A percentile compares a stretch with the other conserved stretches of the same genome.
Conservation (phyloP, 2,888 invertebrate genomes). For the Alviniconcha strummeri region DNA sequence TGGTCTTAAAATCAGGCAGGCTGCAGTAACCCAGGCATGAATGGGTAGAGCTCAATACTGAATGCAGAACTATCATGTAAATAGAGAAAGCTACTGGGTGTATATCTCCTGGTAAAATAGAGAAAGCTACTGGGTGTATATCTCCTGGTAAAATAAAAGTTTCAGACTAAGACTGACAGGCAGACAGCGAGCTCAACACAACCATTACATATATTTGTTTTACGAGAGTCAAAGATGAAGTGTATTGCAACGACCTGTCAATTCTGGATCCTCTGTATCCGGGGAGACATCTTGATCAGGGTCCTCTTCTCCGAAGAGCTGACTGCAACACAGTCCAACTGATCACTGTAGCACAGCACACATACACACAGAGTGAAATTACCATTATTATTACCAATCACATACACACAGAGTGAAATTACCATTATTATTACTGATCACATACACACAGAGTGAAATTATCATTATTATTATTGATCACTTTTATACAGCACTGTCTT, state of each 20-base stretch:
- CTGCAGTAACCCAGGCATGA: too few species aligned
- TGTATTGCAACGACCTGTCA: conserved; percentile 77
- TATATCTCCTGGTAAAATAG: too few species aligned
- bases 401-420: not conserved
- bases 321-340: conserved; percentile 83
- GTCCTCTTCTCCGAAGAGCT: conserved; percentile 95
- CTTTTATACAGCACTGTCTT: too few species aligned
- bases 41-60: too few species aligned
- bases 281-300: conserved; percentile 98
- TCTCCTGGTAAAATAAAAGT: too few species aligned
- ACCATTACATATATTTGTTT: too few species aligned
- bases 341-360: conserved; percentile 78
- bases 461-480: not conserved
- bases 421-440: not conserved
- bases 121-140: too few species aligned
- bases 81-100: too few species aligned
- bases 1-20: too few species aligned
- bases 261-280: conserved; percentile 96
- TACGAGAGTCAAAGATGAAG: not conserved
- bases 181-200: too few species aligned
- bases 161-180: too few species aligned
- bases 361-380: conserved; percentile 83
- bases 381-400: not conserved
- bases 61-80: too few species aligned
- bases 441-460: not conserved